phyloP scores from a whole-genome alignment of 2,113 vertebrate species.

The Oreotrochilus melanogaster region DNA sequence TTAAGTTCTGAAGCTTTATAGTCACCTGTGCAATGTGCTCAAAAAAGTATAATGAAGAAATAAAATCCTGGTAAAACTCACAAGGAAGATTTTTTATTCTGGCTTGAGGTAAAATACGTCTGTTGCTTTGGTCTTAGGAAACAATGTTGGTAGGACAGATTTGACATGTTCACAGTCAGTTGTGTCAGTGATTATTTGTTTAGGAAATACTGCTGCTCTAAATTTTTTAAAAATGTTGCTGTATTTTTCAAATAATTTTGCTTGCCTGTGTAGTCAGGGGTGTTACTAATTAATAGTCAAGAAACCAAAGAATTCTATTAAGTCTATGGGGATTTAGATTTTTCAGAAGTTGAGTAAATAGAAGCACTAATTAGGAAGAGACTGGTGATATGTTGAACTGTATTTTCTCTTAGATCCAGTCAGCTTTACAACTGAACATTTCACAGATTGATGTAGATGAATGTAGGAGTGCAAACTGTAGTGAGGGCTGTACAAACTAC shows the following conservation, averaged over 20 bases:
- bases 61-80: neutral
- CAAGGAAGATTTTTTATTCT: neutral
- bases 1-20: neutral
- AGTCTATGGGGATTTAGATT: neutral
- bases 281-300: neutral
- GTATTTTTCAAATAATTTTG: neutral
- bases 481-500: constrained; percentile 67
- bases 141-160: neutral
- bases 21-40: neutral
- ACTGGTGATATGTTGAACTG: neutral
- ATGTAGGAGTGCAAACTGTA: constrained; percentile 80
- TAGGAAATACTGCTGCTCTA: neutral
- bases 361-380: neutral
- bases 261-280: neutral
- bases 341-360: neutral
- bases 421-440: constrained; percentile 81
- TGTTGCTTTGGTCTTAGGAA: neutral
- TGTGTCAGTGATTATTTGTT: neutral
- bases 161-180: neutral
- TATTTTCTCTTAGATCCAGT: constrained; percentile 79
- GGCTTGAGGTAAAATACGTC: neutral
- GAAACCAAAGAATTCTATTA: neutral
- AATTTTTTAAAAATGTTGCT: neutral
- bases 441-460: constrained; percentile 84
- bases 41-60: neutral